Base-by-base conservation (phyloP, 2,888 invertebrate species). In the Gisinianus flammeolus region DNA sequence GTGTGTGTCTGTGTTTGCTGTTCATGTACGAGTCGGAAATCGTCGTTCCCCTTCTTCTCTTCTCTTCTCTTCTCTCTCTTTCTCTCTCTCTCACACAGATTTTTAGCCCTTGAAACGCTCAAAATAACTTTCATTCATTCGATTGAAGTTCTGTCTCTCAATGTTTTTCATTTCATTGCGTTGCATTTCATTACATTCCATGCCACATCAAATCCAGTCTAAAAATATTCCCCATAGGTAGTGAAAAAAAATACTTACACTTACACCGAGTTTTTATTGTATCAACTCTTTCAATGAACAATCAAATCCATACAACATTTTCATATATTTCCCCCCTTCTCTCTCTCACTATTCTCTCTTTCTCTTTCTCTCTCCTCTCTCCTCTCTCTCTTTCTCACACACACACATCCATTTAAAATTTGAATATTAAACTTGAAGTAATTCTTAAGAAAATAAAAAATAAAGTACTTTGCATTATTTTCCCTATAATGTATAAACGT, bases 121-220 rank as follows among this genome's bases (percentile, higher is more conserved):
- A 73, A 73, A 73, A 73, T 62, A 73, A 62, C 73, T 73, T 73
- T 73, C 73, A 73, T 73, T 73, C 73, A 73, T 73, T 73, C 73
- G 73, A 73, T 73, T 73, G 62, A 73, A 73, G 19, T 62, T 73
- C 70, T 70, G 22, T 56, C 54, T 26, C n/a, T 28, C n/a, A 8
- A 31, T 69, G 5, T 52, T 22, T 52, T 52, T 52, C 52, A 30
- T 30, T 31, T 30, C 66, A 30, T 12, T 26, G 26, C 22, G 22
- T 24, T 58, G 58, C 58, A 58, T 24, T 24, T n/a, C 31, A 35
- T 26, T 16, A n/a, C 24, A 68, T 44, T 33, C 68, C 35, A 33
- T 68, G 68, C 22, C 8, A 68, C 68, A 35, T 68, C 35, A 33
- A 33, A 68, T 67, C 35, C 28, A 1, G 62, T 22, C 62, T 62